Base-by-base conservation (phyloP, 2,113 vertebrate species). In the Gymnogyps californianus region DNA sequence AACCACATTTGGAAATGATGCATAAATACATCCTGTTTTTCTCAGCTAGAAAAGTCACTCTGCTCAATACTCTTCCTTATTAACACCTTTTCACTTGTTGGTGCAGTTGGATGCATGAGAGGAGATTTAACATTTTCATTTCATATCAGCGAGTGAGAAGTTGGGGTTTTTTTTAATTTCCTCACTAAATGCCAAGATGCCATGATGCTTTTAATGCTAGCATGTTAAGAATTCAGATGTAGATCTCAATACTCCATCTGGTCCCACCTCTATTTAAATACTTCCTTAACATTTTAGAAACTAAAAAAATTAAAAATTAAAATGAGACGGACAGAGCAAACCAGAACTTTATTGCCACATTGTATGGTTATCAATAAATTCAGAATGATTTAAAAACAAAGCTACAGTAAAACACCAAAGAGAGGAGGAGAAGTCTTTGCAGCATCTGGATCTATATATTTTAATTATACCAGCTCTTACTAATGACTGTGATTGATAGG, bases 11-110 rank as follows among this genome's bases (percentile, higher is more conserved):
- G 46, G 91, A 96, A 95, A 72, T 58, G 16, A 87, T 84, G 49
- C 36, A 80, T 72, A 96, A 89, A 96, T 72, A 83, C 24, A 80
- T 89, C 66, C 62, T 96, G 87, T 72, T 97, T 96, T 95, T 91
- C 91, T 92, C 62, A 87, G 59, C 61, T 87, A 87, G 40, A 93
- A 95, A 83, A 96, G 26, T 91, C 91, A 84, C 25, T 2, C 46
- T 26, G 20, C 69, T 82, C 65, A 52, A 36, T 89, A 67, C 8
- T 40, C 14, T 92, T 91, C 61, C 49, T 79, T 89, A 77, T 93
- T 91, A 94, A 76, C 57, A 89, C 40, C 32, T 89, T 94, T 87
- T 85, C 49, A 61, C n/a, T 89, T 83, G 16, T 51, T 89, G 34
- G n/a, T 95, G 46, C 22, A 38, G 16, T 87, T 87, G 24, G 32